phyloP scores from a whole-genome alignment of 2,888 invertebrate genomes.

The Saturnia japonica region DNA sequence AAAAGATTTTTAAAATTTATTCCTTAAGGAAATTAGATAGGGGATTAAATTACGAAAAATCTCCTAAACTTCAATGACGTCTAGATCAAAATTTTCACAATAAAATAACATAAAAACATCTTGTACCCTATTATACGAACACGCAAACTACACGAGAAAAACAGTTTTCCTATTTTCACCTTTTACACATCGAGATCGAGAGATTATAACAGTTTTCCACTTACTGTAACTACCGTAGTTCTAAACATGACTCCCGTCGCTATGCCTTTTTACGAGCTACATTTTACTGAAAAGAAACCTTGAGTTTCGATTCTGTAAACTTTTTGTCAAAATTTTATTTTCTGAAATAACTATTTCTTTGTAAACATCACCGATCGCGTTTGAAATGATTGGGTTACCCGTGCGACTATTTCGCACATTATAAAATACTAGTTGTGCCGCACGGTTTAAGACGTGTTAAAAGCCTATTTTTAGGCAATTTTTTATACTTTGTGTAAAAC shows the following conservation, averaged over 20 bases:
- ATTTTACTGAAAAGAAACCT: background rate
- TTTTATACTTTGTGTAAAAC: too few relatives aligned
- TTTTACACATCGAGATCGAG: constrained; percentile 1
- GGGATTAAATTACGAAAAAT: too few relatives aligned
- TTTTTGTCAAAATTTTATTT: background rate
- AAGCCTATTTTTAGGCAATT: too few relatives aligned
- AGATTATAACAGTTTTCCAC: background rate
- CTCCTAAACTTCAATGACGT: too few relatives aligned
- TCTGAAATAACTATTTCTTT: background rate
- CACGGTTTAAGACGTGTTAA: too few relatives aligned
- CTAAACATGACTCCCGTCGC: background rate
- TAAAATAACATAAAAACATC: background rate
- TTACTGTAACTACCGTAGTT: background rate
- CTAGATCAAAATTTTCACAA: background rate
- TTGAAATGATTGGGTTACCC: too few relatives aligned
- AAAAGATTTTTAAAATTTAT: too few relatives aligned
- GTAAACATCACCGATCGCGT: too few relatives aligned
- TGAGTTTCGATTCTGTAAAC: background rate
- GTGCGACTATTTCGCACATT: too few relatives aligned
- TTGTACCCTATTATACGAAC: background rate
- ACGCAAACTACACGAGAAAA: background rate
- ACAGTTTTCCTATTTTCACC: background rate
- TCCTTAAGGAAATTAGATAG: too few relatives aligned
- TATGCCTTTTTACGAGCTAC: background rate
- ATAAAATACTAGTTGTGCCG: too few relatives aligned